Percentiles rank a stretch among this genome's conserved stretches.
Evolutionary conservation across 2,113 vertebrate species (phyloP).

Genomic region (Nicator chloris): DNA sequence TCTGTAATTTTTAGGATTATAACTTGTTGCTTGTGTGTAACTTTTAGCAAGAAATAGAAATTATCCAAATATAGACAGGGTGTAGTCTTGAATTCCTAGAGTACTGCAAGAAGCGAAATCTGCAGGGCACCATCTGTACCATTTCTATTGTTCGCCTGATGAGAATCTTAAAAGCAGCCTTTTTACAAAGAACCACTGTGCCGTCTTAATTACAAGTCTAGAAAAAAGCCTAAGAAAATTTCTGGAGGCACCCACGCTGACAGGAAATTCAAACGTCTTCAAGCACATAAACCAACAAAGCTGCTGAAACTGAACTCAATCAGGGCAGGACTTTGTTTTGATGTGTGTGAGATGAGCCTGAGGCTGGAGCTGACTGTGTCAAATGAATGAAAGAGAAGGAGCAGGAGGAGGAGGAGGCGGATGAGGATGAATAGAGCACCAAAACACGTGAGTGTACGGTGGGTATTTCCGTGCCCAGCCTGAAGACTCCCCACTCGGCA

Average conservation of each 20-base stretch:
- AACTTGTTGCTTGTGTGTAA: neutral
- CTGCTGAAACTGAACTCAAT: neutral
- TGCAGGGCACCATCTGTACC: neutral
- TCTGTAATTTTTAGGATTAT: neutral
- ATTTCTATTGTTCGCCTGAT: neutral
- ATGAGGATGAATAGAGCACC: neutral
- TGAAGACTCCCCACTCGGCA: neutral
- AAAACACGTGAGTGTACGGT: neutral
- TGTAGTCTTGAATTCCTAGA: neutral
- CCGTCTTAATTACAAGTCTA: neutral
- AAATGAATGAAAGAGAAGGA: neutral
- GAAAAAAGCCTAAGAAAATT: neutral
- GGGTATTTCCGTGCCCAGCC: neutral
- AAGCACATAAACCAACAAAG: neutral
- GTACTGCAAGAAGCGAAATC: neutral
- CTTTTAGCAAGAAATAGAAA: neutral
- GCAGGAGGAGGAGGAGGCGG: neutral
- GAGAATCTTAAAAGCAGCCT: conserved; percentile 10
- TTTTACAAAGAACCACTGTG: neutral
- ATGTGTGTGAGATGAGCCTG: neutral
- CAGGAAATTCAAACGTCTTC: neutral
- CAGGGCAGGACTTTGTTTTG: neutral
- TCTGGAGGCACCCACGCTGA: neutral
- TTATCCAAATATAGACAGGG: neutral
- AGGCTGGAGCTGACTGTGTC: neutral